phyloP scores from a whole-genome alignment of 2,888 invertebrate genomes.

The Ellobium chinense region DNA sequence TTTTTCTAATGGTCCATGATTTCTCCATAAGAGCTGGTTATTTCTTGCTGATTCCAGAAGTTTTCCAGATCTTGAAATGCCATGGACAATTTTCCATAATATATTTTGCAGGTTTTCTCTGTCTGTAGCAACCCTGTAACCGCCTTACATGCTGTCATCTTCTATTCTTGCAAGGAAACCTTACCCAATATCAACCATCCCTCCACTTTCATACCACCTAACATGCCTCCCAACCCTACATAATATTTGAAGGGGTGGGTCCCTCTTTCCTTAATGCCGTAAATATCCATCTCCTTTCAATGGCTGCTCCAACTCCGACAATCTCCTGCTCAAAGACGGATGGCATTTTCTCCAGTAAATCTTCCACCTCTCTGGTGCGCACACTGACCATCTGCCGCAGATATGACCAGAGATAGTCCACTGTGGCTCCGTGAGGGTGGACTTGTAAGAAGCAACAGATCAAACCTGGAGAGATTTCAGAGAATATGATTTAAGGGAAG shows the following conservation, averaged over 20 bases:
- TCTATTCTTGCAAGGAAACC: too few species aligned
- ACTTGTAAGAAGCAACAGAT: conserved; percentile 94
- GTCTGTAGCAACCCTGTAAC: background rate
- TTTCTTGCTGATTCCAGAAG: too few species aligned
- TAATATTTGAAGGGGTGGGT: background rate
- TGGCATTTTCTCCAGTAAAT: conserved; percentile 86
- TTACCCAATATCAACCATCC: too few species aligned
- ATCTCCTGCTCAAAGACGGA: conserved; percentile 89
- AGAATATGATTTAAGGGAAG: too few species aligned
- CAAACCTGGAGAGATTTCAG: conserved; percentile 82
- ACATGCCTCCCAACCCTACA: background rate
- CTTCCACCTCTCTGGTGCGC: conserved; percentile 83
- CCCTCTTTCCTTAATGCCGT: conserved; percentile 60
- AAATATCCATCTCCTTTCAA: conserved; percentile 93
- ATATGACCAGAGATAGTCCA: conserved; percentile 94
- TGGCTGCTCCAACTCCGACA: conserved; percentile 90
- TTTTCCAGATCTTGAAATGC: too few species aligned
- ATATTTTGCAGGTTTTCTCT: too few species aligned
- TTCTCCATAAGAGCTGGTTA: too few species aligned
- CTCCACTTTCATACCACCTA: background rate
- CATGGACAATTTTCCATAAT: too few species aligned
- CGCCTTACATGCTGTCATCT: too few species aligned
- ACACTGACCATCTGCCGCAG: conserved; percentile 87
- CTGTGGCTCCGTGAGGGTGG: conserved; percentile 94
- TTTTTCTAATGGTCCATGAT: too few species aligned